Evolutionary conservation across 2,113 vertebrate species (phyloP).

Genomic region (Taxidea taxus): DNA sequence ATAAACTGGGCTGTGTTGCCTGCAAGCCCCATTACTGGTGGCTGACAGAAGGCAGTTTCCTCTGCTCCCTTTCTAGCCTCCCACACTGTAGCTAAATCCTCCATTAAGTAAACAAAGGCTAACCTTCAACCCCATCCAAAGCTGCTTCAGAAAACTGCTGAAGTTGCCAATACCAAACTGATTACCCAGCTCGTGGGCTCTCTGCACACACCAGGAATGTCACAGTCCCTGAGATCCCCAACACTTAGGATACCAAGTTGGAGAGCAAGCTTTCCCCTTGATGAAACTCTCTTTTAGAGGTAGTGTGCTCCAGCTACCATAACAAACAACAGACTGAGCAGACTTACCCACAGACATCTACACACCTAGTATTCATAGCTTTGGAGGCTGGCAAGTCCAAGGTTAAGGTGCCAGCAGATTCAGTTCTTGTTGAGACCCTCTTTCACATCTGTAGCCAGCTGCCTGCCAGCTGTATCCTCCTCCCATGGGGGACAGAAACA

Average conservation of each 20-base stretch:
- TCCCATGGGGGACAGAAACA: not conserved
- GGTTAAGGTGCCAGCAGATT: not conserved
- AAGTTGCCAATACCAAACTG: not conserved
- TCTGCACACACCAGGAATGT: not conserved
- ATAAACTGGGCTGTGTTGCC: not conserved
- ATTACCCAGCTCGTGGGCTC: not conserved
- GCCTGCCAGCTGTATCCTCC: not conserved
- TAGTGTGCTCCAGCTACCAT: not conserved
- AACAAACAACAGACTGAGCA: not conserved
- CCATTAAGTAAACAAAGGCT: not conserved
- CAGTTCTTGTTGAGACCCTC: not conserved
- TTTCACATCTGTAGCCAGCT: not conserved
- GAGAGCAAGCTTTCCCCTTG: not conserved
- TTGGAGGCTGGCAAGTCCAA: not conserved
- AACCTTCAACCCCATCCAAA: not conserved
- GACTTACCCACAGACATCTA: not conserved
- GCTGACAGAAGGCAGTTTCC: not conserved
- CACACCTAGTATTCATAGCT: not conserved
- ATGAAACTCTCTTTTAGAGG: not conserved
- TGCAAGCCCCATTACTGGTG: not conserved
- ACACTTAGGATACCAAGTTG: not conserved
- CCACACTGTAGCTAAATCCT: not conserved
- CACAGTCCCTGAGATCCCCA: not conserved
- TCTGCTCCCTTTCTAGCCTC: not conserved
- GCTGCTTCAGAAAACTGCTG: not conserved